Evolutionary conservation across 2,888 invertebrate genomes (phyloP).

Genomic region (Cantharis nigra): DNA sequence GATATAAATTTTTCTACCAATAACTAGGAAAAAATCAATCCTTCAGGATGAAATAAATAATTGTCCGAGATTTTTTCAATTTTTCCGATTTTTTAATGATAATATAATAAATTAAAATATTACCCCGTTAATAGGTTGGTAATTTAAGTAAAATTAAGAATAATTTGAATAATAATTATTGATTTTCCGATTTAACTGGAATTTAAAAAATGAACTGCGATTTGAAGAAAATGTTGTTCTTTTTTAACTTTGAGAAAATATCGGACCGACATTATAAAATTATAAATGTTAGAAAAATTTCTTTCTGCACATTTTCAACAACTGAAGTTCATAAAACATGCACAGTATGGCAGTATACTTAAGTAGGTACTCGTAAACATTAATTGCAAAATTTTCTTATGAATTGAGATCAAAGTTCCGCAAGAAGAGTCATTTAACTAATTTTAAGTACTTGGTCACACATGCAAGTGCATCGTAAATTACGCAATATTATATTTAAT

Average conservation of each 20-base stretch:
- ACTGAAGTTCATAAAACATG: background rate
- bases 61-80: too few relatives aligned
- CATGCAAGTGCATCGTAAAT: background rate
- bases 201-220: background rate
- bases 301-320: background rate
- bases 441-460: slow-evolving; percentile 19
- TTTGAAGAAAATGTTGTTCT: background rate
- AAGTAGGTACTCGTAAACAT: background rate
- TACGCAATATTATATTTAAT: background rate
- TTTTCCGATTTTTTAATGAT: too few relatives aligned
- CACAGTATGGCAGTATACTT: background rate
- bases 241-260: background rate
- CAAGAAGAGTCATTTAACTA: slow-evolving; percentile 18
- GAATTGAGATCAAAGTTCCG: slow-evolving; percentile 11
- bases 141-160: too few relatives aligned
- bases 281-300: background rate
- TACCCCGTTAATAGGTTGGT: too few relatives aligned
- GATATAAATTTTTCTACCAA: too few relatives aligned
- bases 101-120: too few relatives aligned
- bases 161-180: too few relatives aligned
- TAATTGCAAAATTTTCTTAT: background rate
- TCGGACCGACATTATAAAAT: background rate
- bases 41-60: too few relatives aligned
- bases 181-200: background rate
- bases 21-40: too few relatives aligned